Conservation (phyloP, 2,888 invertebrate genomes). For the Andrena minutula region DNA sequence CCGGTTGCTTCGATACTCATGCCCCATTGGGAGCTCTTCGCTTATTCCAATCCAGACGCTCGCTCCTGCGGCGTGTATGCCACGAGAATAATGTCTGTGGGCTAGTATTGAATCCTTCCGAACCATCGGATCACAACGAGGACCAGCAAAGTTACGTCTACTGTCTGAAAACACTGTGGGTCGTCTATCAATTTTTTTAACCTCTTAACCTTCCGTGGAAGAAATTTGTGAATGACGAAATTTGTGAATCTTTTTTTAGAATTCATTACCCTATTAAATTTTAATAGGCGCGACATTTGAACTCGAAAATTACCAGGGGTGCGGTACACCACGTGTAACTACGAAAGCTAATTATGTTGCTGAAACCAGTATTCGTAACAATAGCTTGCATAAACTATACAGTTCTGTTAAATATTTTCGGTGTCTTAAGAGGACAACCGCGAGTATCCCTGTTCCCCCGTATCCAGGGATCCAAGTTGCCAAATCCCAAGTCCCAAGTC, state of each 20-base stretch:
- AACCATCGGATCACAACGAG: slow-evolving; percentile 1
- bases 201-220: too few relatives aligned
- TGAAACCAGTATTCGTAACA: too few relatives aligned
- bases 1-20: slow-evolving; percentile 53
- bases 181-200: too few relatives aligned
- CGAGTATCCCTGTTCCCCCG: not conserved
- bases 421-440: not conserved
- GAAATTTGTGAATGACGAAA: too few relatives aligned
- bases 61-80: slow-evolving; percentile 10
- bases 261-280: too few relatives aligned
- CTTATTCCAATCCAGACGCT: slow-evolving; percentile 63
- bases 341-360: too few relatives aligned
- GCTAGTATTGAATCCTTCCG: not conserved
- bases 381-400: too few relatives aligned
- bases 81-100: slow-evolving; percentile 24
- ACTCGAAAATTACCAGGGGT: too few relatives aligned
- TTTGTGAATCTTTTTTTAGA: too few relatives aligned
- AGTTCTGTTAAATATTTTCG: not conserved
- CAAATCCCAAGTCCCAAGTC: not conserved
- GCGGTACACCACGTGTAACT: too few relatives aligned
- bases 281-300: too few relatives aligned
- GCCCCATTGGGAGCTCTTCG: slow-evolving; percentile 55
- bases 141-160: not conserved
- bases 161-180: not conserved
- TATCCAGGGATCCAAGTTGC: not conserved